Evolutionary conservation across 2,797 vertebrate genomes (phyloP).

Genomic region (Anguilla megastoma): DNA sequence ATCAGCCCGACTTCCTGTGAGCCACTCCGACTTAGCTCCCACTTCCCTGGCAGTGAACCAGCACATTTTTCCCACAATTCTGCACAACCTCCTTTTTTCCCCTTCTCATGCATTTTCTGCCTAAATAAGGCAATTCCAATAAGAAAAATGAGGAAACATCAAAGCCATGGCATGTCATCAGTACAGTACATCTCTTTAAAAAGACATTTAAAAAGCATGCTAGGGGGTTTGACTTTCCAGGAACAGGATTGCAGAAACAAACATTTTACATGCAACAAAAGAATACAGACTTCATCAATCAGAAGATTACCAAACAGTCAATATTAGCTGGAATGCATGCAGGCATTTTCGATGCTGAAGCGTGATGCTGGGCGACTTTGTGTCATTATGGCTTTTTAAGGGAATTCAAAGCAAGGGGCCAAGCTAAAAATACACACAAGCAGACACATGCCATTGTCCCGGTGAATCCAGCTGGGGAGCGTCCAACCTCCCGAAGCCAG

Average conservation of each 20-base stretch:
- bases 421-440: background rate
- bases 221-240: background rate
- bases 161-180: background rate
- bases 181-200: background rate
- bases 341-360: background rate
- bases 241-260: background rate
- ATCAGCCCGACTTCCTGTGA: background rate
- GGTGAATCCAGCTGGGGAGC: background rate
- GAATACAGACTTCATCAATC: background rate
- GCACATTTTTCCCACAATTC: constrained; percentile 22
- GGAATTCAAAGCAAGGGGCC: background rate
- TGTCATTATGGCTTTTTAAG: constrained; percentile 8
- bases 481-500: background rate
- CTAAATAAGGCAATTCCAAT: constrained; percentile 23
- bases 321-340: background rate
- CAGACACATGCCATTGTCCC: background rate
- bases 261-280: background rate
- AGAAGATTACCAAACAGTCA: background rate
- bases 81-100: background rate
- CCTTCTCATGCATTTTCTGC: constrained; percentile 4
- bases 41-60: constrained; percentile 12
- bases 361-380: background rate
- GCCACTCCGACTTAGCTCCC: background rate
- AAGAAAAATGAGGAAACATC: background rate
- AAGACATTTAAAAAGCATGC: background rate